phyloP scores from a whole-genome alignment of 2,888 invertebrate genomes.

The Dascillus cervinus region DNA sequence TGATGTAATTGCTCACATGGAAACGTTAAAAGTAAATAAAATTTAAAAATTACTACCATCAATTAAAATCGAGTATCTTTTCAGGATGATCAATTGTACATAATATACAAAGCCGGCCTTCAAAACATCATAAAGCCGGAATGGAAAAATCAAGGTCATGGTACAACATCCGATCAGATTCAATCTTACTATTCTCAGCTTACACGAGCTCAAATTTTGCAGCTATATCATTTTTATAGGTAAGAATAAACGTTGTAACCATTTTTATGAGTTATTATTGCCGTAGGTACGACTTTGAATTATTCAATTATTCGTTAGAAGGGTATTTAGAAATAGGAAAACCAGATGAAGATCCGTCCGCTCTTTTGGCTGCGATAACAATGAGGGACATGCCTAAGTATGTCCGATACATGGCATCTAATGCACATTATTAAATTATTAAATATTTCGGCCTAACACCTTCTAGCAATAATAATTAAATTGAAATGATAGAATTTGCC shows the following conservation, averaged over 20 bases:
- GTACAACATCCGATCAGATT: slow-evolving; percentile 67
- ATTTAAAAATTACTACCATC: neutral
- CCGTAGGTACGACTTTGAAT: slow-evolving; percentile 75
- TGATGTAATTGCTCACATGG: slow-evolving; percentile 74
- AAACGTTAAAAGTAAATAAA: slow-evolving; percentile 61
- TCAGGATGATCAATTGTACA: slow-evolving; percentile 74
- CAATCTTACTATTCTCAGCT: slow-evolving; percentile 70
- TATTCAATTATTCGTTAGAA: slow-evolving; percentile 77
- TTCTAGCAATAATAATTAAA: too few species aligned
- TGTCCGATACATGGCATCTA: slow-evolving; percentile 4
- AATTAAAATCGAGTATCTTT: too few species aligned
- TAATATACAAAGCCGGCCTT: slow-evolving; percentile 69
- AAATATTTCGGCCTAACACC: too few species aligned
- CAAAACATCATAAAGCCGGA: slow-evolving; percentile 71
- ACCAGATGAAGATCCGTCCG: slow-evolving; percentile 37
- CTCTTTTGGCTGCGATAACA: slow-evolving; percentile 34
- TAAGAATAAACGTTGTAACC: slow-evolving; percentile 31
- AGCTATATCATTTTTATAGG: slow-evolving; percentile 74
- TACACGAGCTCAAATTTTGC: slow-evolving; percentile 63
- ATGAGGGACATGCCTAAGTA: slow-evolving; percentile 26
- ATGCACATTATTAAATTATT: slow-evolving; percentile 2
- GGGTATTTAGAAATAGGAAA: slow-evolving; percentile 57
- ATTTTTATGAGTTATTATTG: slow-evolving; percentile 16
- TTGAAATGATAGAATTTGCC: too few species aligned
- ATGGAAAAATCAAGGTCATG: slow-evolving; percentile 74